Evolutionary conservation across 2,888 invertebrate species (phyloP).

Genomic region (Drosophila lutescens): DNA sequence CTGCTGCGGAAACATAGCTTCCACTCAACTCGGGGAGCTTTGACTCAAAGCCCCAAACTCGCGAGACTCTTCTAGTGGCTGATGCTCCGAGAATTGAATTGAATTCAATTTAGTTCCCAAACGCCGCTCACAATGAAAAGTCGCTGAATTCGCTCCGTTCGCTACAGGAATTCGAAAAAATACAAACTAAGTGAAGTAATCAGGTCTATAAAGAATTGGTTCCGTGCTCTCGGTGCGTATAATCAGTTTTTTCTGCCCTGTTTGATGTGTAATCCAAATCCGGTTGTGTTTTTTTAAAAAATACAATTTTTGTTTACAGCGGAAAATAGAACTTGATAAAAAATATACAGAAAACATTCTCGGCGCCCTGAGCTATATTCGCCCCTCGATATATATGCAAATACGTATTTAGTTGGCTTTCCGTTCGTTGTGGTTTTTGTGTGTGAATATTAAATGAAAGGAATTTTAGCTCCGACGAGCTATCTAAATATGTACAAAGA

Average conservation of each 20-base stretch:
- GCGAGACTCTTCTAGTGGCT: conserved; percentile 42
- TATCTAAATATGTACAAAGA: conserved; percentile 35
- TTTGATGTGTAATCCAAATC: conserved; percentile 48
- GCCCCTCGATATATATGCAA: conserved; percentile 44
- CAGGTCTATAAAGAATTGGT: conserved; percentile 34
- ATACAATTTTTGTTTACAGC: conserved; percentile 38
- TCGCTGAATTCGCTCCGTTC: conserved; percentile 40
- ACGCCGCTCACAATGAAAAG: conserved; percentile 55
- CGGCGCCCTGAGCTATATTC: conserved; percentile 15
- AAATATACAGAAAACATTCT: conserved; percentile 51
- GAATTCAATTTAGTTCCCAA: conserved; percentile 63
- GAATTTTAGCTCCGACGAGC: conserved; percentile 27
- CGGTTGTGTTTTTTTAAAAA: conserved; percentile 33
- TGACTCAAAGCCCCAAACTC: conserved; percentile 19
- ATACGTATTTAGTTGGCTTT: conserved; percentile 29
- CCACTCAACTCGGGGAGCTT: conserved; percentile 53
- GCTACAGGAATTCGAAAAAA: conserved; percentile 22
- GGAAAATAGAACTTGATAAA: conserved; percentile 63
- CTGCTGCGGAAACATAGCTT: conserved; percentile 70
- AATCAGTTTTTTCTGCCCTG: conserved; percentile 16
- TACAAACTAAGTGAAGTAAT: conserved; percentile 26
- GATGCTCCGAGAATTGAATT: conserved; percentile 57
- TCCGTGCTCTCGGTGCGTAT: conserved; percentile 64
- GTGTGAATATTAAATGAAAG: conserved; percentile 45
- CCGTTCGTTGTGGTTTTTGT: conserved; percentile 19